These are phyloP conservation scores for Thysanoteuthis rhombus DNA, from an alignment of 2,888 invertebrate genomes.

Conservation along the genomic window DNA sequence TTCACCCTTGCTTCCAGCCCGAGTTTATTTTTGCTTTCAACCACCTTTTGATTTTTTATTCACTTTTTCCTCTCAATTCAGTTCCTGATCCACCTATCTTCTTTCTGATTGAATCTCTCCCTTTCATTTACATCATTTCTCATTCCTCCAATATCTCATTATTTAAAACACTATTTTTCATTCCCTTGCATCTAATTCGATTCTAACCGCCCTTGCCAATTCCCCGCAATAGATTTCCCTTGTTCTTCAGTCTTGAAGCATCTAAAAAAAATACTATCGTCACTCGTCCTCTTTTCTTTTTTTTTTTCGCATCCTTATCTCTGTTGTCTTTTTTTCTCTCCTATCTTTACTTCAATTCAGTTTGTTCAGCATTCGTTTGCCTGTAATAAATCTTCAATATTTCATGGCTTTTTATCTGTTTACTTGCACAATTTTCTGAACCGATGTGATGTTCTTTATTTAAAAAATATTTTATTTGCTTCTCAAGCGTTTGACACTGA, in stretches of 20 bases:
- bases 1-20: neutral
- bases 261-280: neutral
- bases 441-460: neutral
- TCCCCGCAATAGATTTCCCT: neutral
- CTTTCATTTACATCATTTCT: neutral
- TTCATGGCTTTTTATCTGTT: neutral
- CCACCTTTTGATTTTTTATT: neutral
- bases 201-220: neutral
- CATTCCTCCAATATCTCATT: neutral
- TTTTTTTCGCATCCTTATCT: too few relatives aligned
- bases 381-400: neutral
- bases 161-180: neutral
- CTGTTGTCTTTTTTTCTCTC: too few relatives aligned
- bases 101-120: neutral
- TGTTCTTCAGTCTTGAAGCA: neutral
- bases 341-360: neutral
- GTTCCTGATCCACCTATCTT: neutral
- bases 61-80: neutral
- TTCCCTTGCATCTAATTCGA: neutral
- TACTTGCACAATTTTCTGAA: neutral
- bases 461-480: neutral
- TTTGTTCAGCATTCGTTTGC: neutral
- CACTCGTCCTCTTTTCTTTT: too few relatives aligned
- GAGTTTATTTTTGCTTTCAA: neutral
- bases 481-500: neutral